phyloP scores from a whole-genome alignment of 2,888 invertebrate genomes.

The Willowsia nigromaculata region DNA sequence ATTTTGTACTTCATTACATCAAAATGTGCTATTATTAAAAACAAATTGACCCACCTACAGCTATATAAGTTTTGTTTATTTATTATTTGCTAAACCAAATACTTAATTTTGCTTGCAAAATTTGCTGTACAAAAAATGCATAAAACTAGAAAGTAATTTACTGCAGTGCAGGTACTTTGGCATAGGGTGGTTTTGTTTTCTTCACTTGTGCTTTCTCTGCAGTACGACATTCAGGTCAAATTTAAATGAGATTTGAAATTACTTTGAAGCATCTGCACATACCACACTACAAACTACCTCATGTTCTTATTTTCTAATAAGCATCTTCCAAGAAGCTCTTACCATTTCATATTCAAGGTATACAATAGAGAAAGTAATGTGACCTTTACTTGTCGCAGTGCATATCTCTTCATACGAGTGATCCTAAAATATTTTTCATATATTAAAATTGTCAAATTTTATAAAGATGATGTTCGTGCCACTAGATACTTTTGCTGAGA shows the following conservation, averaged over 20 bases:
- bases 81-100: too few relatives aligned
- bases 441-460: neutral
- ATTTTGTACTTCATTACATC: neutral
- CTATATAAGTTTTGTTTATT: too few relatives aligned
- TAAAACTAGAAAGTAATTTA: too few relatives aligned
- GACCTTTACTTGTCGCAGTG: neutral
- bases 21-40: too few relatives aligned
- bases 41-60: neutral
- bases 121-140: too few relatives aligned
- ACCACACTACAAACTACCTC: neutral
- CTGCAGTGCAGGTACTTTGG: too few relatives aligned
- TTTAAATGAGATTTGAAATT: neutral
- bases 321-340: neutral
- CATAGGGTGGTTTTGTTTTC: neutral
- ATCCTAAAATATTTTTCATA: neutral
- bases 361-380: neutral
- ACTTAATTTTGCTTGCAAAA: too few relatives aligned
- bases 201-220: neutral
- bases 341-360: neutral
- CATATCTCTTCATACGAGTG: neutral
- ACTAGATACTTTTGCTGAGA: neutral
- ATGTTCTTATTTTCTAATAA: neutral
- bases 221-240: neutral
- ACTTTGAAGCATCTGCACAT: neutral
- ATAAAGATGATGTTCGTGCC: neutral